A percentile compares a stretch with the other conserved stretches of the same genome.
These are phyloP conservation scores for Gryon sp. DNA, from an alignment of 1,140 invertebrate genomes.

Conservation along the genomic window DNA sequence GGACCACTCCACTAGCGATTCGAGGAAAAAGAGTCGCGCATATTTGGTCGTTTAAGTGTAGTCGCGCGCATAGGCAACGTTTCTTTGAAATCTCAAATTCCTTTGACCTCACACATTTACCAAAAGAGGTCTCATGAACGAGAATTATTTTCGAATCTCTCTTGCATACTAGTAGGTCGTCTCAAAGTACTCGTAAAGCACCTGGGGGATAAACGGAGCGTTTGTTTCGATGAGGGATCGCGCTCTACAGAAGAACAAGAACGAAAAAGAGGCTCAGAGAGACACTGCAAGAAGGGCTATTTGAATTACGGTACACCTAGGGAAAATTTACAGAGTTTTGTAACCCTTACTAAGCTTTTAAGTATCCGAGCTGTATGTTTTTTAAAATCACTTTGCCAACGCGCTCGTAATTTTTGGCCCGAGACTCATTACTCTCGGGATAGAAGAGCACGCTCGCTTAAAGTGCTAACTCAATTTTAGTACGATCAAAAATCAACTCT, in stretches of 20 bases:
- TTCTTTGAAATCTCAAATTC: slow-evolving; percentile 54
- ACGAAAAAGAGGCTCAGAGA: slow-evolving; percentile 43
- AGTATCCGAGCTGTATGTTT: slow-evolving; percentile 27
- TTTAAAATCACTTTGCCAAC: slow-evolving; percentile 34
- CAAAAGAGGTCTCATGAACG: slow-evolving; percentile 40
- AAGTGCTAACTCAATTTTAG: slow-evolving; percentile 16
- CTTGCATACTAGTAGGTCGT: slow-evolving; percentile 21
- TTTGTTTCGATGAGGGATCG: slow-evolving; percentile 37
- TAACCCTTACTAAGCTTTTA: slow-evolving; percentile 40
- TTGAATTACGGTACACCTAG: slow-evolving; percentile 59
- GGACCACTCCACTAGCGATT: slow-evolving; percentile 20
- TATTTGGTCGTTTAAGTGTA: slow-evolving; percentile 31
- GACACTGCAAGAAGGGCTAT: slow-evolving; percentile 39
- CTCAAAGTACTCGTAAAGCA: slow-evolving; percentile 59
- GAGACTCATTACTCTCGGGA: slow-evolving; percentile 29
- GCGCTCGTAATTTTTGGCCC: slow-evolving; percentile 24
- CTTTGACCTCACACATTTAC: slow-evolving; percentile 54
- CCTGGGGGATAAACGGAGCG: slow-evolving; percentile 53
- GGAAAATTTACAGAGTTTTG: slow-evolving; percentile 59
- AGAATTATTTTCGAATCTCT: slow-evolving; percentile 64
- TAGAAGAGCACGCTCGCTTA: neutral
- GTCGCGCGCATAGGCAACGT: slow-evolving; percentile 19
- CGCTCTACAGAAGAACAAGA: slow-evolving; percentile 39
- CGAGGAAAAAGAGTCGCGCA: slow-evolving; percentile 30
- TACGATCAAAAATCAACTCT: slow-evolving; percentile 1